Conservation (phyloP, 2,888 invertebrate genomes). For the Drosophila buzzatii region DNA sequence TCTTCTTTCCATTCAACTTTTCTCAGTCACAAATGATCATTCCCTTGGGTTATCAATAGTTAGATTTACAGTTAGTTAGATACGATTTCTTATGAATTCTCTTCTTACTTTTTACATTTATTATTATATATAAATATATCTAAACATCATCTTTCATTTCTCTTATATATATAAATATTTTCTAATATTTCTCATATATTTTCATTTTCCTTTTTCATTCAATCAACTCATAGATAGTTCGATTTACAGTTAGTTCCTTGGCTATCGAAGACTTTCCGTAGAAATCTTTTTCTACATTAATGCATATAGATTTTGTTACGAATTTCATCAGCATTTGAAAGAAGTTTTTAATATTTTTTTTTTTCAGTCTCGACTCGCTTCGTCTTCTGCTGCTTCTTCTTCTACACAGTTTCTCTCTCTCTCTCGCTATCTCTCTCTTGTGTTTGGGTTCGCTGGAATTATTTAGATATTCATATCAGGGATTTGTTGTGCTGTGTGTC, state of each 20-base stretch:
- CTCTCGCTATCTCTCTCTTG: not conserved
- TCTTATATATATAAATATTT: not conserved
- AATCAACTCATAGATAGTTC: not conserved
- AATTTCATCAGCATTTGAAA: conserved; percentile 51
- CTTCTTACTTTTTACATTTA: no score
- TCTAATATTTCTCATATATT: no score
- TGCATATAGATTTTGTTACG: conserved; percentile 1
- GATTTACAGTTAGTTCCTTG: conserved; percentile 1
- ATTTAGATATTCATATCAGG: conserved; percentile 73
- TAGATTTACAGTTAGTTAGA: no score
- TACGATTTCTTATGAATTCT: no score
- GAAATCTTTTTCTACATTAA: not conserved
- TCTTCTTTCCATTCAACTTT: not conserved
- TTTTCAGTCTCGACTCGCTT: not conserved
- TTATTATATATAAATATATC: no score
- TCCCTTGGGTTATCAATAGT: not conserved
- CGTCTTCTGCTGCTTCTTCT: not conserved
- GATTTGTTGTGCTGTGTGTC: conserved; percentile 60
- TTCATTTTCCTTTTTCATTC: not conserved
- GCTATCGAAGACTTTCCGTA: not conserved
- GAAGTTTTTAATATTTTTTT: not conserved
- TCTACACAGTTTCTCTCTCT: not conserved
- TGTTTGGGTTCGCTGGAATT: conserved; percentile 17
- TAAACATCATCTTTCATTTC: not conserved
- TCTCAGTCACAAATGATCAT: not conserved